phyloP scores from a whole-genome alignment of 2,113 vertebrate genomes.

The Phocoena phocoena region DNA sequence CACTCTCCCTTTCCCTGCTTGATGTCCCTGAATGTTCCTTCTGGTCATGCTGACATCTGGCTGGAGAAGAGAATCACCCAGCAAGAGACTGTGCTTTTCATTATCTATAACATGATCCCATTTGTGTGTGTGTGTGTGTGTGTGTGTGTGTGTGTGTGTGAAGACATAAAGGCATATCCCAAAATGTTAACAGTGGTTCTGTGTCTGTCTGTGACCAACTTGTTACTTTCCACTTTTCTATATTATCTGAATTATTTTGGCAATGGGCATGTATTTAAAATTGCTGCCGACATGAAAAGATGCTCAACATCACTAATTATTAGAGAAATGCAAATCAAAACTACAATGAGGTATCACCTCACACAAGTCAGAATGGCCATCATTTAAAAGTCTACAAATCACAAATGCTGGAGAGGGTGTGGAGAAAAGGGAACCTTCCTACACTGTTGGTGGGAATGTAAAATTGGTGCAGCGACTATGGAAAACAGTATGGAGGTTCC shows the following conservation, averaged over 20 bases:
- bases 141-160: background rate
- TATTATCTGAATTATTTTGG: background rate
- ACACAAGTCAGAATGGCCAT: background rate
- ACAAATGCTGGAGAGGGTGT: background rate
- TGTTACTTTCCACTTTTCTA: constrained; percentile 26
- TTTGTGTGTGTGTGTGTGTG: background rate
- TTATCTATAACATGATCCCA: background rate
- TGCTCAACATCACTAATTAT: background rate
- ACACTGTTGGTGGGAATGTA: background rate
- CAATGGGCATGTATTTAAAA: background rate
- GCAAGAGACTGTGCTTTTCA: constrained; percentile 30
- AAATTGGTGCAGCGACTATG: background rate
- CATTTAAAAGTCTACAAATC: background rate
- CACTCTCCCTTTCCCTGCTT: background rate
- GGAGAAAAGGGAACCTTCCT: background rate
- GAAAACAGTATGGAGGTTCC: background rate
- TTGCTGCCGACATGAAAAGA: background rate
- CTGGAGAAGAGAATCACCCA: constrained; percentile 34
- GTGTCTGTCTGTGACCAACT: background rate
- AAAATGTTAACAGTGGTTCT: constrained; percentile 29
- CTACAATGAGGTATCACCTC: too few relatives aligned
- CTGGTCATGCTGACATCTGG: constrained; percentile 9
- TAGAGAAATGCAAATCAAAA: too few relatives aligned
- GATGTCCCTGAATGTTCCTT: constrained; percentile 43
- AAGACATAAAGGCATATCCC: background rate